These are phyloP conservation scores for Rhinichthys klamathensis DNA, from an alignment of 2,113 vertebrate genomes.

Conservation along the genomic window DNA sequence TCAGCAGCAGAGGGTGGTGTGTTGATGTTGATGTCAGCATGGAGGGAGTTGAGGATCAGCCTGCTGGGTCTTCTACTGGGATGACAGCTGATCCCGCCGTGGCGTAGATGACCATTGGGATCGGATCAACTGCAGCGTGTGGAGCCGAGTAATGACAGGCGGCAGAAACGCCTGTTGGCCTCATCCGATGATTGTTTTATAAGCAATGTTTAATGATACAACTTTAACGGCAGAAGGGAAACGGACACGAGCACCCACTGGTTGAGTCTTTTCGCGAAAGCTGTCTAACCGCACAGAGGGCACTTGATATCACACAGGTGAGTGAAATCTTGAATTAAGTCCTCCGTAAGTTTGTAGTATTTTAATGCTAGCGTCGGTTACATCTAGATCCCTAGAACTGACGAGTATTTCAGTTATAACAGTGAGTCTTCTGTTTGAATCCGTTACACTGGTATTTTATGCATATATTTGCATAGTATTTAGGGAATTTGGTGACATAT, in stretches of 20 bases:
- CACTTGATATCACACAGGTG: slow-evolving; percentile 21
- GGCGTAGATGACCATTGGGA: slow-evolving; percentile 35
- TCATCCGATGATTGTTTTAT: not conserved
- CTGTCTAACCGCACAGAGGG: not conserved
- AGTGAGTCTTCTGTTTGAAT: not conserved
- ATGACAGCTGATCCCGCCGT: slow-evolving; percentile 75
- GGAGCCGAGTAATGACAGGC: slow-evolving; percentile 2
- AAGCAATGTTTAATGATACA: not conserved
- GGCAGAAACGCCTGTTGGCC: not conserved
- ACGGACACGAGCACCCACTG: not conserved
- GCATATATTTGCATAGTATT: not conserved
- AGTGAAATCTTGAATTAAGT: not conserved
- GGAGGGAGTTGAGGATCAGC: slow-evolving; percentile 58
- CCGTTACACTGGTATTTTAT: not conserved
- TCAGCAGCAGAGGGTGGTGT: slow-evolving; percentile 59
- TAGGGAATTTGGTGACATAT: not conserved
- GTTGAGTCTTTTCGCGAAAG: not conserved
- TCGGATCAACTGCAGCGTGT: slow-evolving; percentile 9
- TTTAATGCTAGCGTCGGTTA: not conserved
- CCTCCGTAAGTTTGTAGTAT: not conserved
- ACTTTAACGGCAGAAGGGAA: slow-evolving; percentile 43
- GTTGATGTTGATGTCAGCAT: slow-evolving; percentile 72
- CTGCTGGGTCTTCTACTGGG: slow-evolving; percentile 48
- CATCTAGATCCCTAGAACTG: not conserved
- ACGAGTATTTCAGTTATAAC: not conserved